Base-by-base conservation (phyloP, 1,140 invertebrate genomes). In the Drosophila repletoides region DNA sequence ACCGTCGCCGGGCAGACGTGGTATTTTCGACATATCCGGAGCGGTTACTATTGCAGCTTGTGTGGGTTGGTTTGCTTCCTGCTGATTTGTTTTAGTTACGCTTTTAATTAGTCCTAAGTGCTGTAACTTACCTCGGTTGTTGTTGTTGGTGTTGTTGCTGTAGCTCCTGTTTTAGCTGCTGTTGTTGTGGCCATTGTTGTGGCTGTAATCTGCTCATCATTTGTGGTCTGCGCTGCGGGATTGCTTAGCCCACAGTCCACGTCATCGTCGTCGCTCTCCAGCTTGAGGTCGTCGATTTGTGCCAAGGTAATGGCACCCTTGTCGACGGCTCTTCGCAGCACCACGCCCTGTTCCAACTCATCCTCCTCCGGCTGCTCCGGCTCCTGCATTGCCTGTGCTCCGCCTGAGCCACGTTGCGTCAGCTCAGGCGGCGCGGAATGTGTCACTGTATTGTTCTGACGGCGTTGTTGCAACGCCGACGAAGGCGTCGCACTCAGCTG, bases 1-100 rank as follows among this genome's bases (percentile, higher is more conserved):
- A 0, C 91, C 92, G 51, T 92, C 91, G 5, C 91, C 91, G 15
- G 92, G 91, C 21, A 92, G 84, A 19, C 92, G 75, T 53, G 92
- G 92, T 48, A 90, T 89, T 87, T 89, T 90, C 2, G 88, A 88
- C 83, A 90, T 90, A 36, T 90, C 88, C 67, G 75, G 34, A 5
- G 38, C 10, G 9, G 65, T 63, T 17, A 45, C 26, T 55, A 53
- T 65, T 15, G 46, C 10, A 2, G 43, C 3, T 24, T 45, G 9
- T 24, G 34, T 38, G 26, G 53, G 31, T 28, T 46, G 12, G 48
- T 53, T 26, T 19, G 67, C 65, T 51, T 79, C 80, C 80, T 76
- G 80, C 80, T 84, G 80, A 66, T 65, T 72, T 70, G 28, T 73
- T 83, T 77, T 70, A 74, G 71, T 68, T 66, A 38, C 52, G 64